Percentiles rank a stretch among this genome's conserved stretches.
These are phyloP conservation scores for Dasyornis broadbenti DNA, from an alignment of 2,113 vertebrate species.

Conservation along the genomic window DNA sequence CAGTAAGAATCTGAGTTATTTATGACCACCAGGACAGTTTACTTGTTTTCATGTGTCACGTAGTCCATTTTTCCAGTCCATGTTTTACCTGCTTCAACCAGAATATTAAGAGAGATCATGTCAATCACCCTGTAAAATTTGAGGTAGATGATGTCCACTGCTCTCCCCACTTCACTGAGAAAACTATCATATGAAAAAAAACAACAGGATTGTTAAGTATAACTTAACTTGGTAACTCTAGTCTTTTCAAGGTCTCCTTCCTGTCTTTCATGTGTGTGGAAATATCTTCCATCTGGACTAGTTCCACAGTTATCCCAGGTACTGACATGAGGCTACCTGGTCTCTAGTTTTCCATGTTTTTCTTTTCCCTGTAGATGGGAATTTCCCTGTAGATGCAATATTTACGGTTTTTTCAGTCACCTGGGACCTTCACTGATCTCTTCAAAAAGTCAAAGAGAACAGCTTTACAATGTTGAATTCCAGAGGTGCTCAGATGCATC, in stretches of 20 bases:
- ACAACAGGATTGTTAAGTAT: neutral
- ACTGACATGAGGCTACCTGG: neutral
- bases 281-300: neutral
- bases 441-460: neutral
- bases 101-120: neutral
- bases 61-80: neutral
- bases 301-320: neutral
- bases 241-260: neutral
- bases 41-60: neutral
- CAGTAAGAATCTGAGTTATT: neutral
- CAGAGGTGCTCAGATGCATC: neutral
- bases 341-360: neutral
- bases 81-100: neutral
- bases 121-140: neutral
- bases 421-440: neutral
- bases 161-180: neutral
- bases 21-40: neutral
- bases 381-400: too few relatives aligned
- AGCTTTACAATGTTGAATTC: neutral
- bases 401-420: neutral
- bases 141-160: neutral
- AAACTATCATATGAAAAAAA: neutral
- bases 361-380: neutral
- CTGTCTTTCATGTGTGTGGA: neutral
- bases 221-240: neutral